Evolutionary conservation across 1,140 invertebrate genomes (phyloP), one percentile per base, ranked within the genome.

Genomic region (Rhagoletis zephyria): DNA sequence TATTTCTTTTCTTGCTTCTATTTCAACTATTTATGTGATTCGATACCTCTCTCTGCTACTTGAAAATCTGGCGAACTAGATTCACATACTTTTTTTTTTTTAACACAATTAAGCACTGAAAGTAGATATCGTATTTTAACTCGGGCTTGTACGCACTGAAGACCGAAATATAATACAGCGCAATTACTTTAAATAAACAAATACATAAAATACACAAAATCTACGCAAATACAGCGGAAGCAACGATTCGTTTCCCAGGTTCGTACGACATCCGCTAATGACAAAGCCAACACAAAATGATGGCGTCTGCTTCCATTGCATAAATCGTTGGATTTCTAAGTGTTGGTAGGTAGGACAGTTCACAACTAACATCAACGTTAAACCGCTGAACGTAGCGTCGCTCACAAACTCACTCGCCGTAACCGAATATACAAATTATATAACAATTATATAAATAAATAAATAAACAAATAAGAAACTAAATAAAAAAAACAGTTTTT

Each of bases 141-240:
- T 51, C 30, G 74, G 74, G 14, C 19, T 42, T 60, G 51, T 19
- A 60, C 51, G 51, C 40, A 60, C 81, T 85, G 16, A 85, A 85
- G 56, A 60, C 12, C 14, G 40, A 61, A 86, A 51, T 63, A 63
- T n/a, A 42, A 86, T 86, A 86, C 59, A 86, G 85, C 56, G 59
- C 85, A 61, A 86, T 86, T 86, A 86, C 85, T 86, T 86, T 86
- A 86, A 16, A 51, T 45, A 86, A 86, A 86, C 12, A 42, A 59
- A 12, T 51, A 61, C 51, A 61, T 45, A 63, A 86, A 63, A 45
- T 45, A 63, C 56, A 30, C 81, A 61, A 85, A 74, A 19, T 56
- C 0, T 81, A 81, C 51, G 48, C 45, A n/a, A n/a, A 10, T 19
- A 9, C 30, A 81, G n/a, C 16, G 74, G 74, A 81, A 81, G 48